Evolutionary conservation across 2,888 invertebrate genomes (phyloP).

Genomic region (Onthophagus sagittarius): DNA sequence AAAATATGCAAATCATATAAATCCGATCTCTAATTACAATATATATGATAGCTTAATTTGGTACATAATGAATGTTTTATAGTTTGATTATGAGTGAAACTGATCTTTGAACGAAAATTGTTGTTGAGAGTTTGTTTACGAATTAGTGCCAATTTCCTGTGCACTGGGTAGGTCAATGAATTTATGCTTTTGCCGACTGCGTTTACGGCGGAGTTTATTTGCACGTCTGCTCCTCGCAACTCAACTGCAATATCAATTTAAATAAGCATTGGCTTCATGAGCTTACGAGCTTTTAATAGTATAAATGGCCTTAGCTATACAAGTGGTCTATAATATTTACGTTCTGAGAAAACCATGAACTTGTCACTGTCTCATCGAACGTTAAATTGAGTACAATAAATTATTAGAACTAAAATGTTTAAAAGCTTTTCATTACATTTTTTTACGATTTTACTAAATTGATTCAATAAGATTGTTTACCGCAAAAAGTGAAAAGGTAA

Average conservation of each 20-base stretch:
- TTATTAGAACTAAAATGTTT: too few species aligned
- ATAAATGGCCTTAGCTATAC: neutral
- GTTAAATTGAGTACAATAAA: too few species aligned
- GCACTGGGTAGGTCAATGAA: neutral
- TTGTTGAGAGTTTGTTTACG: neutral
- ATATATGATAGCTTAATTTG: too few species aligned
- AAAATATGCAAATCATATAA: too few species aligned
- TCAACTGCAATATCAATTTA: neutral
- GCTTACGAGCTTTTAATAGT: neutral
- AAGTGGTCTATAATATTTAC: neutral
- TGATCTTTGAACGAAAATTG: neutral
- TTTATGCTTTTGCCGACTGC: neutral
- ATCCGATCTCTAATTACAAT: too few species aligned
- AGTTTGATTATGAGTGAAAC: neutral
- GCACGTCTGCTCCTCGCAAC: neutral
- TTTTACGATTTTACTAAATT: too few species aligned
- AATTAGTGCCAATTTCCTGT: neutral
- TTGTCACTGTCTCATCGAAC: too few species aligned
- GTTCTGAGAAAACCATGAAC: neutral
- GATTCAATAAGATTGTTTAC: too few species aligned
- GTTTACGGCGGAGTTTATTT: neutral
- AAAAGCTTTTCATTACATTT: too few species aligned
- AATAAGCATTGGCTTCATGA: neutral
- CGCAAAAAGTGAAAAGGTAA: too few species aligned
- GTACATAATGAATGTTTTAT: neutral